Evolutionary conservation across 2,113 vertebrate species (phyloP).

Genomic region (Hippoglossus stenolepis): DNA sequence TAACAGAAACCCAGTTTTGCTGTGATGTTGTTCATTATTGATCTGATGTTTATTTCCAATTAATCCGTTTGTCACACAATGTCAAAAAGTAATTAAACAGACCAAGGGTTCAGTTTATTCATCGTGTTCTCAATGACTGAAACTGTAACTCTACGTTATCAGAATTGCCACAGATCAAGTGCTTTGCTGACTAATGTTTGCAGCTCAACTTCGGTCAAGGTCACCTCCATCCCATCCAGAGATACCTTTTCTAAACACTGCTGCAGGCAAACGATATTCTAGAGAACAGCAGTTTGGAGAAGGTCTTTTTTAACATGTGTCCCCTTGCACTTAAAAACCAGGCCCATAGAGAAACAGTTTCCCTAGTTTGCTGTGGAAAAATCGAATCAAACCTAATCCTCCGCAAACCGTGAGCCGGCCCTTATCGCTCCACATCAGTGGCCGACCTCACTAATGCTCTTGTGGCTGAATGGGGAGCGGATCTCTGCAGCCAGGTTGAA

Average conservation of each 20-base stretch:
- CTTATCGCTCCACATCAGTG: background rate
- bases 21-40: no score
- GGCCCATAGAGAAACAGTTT: background rate
- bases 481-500: background rate
- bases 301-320: background rate
- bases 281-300: background rate
- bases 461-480: background rate
- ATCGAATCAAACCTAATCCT: constrained; percentile 2
- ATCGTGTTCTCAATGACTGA: no score
- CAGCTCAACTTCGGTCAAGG: background rate
- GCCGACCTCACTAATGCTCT: background rate
- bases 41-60: no score
- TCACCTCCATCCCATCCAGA: background rate
- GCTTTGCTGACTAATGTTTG: background rate
- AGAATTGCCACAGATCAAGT: no score
- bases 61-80: background rate
- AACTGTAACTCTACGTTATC: no score
- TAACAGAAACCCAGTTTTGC: no score
- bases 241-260: background rate
- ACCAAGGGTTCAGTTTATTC: no score
- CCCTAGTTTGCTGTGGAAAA: background rate
- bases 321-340: background rate
- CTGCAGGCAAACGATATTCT: background rate
- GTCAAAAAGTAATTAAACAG: background rate
- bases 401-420: no score